These are phyloP conservation scores for Beris chalybata DNA, from an alignment of 2,888 invertebrate genomes.

Conservation along the genomic window DNA sequence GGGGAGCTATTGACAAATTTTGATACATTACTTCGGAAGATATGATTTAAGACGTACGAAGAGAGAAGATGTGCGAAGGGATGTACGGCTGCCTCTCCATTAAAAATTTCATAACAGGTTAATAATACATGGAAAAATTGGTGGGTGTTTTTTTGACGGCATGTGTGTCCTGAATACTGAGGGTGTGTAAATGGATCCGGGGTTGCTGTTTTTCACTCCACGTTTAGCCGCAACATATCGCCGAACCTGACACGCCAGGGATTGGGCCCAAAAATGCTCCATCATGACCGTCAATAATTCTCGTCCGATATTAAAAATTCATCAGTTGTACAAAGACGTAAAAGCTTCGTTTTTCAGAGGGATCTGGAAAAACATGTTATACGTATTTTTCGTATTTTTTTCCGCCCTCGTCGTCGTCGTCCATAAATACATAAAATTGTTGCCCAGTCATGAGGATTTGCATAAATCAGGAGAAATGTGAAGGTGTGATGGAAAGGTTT, in stretches of 20 bases:
- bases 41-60: too few relatives aligned
- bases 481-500: conserved; percentile 22
- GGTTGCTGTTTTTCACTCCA: not conserved
- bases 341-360: conserved; percentile 14
- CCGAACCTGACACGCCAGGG: conserved; percentile 10
- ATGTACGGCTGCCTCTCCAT: not conserved
- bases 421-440: conserved; percentile 32
- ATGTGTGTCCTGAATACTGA: not conserved
- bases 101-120: conserved; percentile 2
- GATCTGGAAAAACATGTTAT: not conserved
- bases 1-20: too few relatives aligned
- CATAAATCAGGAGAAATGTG: conserved; percentile 21
- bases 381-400: conserved; percentile 2
- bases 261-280: conserved; percentile 25
- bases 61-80: not conserved
- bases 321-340: conserved; percentile 28
- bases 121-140: conserved; percentile 10
- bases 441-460: conserved; percentile 32
- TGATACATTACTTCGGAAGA: too few relatives aligned
- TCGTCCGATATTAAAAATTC: conserved; percentile 35
- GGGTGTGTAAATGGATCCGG: not conserved
- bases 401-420: not conserved
- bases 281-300: conserved; percentile 36
- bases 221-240: conserved; percentile 3
- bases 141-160: not conserved